Percentiles rank a stretch among this genome's conserved stretches.
Conservation (phyloP, 1,140 invertebrate genomes). For the Camponotus floridanus region DNA sequence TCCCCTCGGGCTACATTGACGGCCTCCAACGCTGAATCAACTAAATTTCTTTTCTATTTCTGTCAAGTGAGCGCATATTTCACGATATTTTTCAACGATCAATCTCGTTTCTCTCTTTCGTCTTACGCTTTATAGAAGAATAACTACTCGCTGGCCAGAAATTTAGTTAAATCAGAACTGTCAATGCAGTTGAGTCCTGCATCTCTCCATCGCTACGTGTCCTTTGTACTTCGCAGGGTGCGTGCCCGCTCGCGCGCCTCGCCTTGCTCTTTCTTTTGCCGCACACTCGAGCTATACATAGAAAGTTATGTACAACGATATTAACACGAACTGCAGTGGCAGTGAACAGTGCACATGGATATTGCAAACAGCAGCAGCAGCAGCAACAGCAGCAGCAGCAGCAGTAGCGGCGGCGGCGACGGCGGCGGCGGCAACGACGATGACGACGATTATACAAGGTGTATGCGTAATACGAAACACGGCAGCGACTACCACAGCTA, state of each 20-base stretch:
- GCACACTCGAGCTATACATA: slow-evolving; percentile 71
- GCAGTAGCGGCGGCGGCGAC: slow-evolving; percentile 68
- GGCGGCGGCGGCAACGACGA: slow-evolving; percentile 30
- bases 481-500: slow-evolving; percentile 83
- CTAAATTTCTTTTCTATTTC: background rate
- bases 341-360: slow-evolving; percentile 86
- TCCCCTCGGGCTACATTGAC: slow-evolving; percentile 18
- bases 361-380: slow-evolving; percentile 84
- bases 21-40: background rate
- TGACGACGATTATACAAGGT: slow-evolving; percentile 62
- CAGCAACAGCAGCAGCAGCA: slow-evolving; percentile 66
- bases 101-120: background rate
- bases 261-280: slow-evolving; percentile 52
- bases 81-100: slow-evolving; percentile 3
- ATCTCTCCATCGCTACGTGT: slow-evolving; percentile 54
- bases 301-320: slow-evolving; percentile 80
- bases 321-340: slow-evolving; percentile 86
- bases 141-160: background rate
- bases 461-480: slow-evolving; percentile 80
- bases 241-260: slow-evolving; percentile 58
- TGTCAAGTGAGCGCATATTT: background rate
- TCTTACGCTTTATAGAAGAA: background rate
- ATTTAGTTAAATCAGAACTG: background rate
- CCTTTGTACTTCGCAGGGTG: slow-evolving; percentile 53
- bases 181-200: slow-evolving; percentile 42